Evolutionary conservation across 2,797 vertebrate species (phyloP), one percentile per base, ranked within the genome.

Genomic region (Sarcoramphus papa): DNA sequence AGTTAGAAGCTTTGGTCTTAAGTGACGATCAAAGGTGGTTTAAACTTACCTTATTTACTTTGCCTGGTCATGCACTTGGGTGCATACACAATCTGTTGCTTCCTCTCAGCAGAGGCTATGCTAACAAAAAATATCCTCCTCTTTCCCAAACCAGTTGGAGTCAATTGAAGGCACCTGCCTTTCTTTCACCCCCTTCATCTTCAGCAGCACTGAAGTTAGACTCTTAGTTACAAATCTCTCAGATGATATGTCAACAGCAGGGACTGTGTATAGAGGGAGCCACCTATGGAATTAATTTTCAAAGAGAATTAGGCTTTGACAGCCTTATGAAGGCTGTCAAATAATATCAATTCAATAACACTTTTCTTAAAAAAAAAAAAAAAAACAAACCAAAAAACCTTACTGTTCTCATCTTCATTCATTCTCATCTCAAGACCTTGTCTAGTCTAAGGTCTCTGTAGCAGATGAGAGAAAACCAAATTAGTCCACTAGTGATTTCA

Each of bases 191-290:
- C 19, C 11, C 10, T 75, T 87, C 27, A 50, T 59, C 79, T 83
- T 82, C 64, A 79, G 67, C 3, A 1, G 47, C 27, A 10, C 54
- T 31, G 28, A 64, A 60, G 8, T 56, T 82, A 41, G 9, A 16
- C 33, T 45, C 12, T 50, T 51, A 20, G 37, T 45, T 85, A 27
- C 40, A 31, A 37, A 24, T 31, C 48, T 91, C 12, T 60, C 13
- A 24, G 47, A 6, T 60, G 28, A 9, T n/a, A 0, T 8, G 10
- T 37, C 69, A 80, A 1, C 28, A 4, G 4, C 4, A 25, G 59
- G 28, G 19, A 25, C 62, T 59, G 30, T 31, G 24, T 28, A 15
- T 21, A 63, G 50, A 68, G 51, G 37, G 40, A 86, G 17, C 13
- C 19, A 73, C 21, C 28, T 54, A 14, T 12, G 24, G 47, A 82